phyloP scores from a whole-genome alignment of 2,888 invertebrate genomes.

The Portevinia maculata region DNA sequence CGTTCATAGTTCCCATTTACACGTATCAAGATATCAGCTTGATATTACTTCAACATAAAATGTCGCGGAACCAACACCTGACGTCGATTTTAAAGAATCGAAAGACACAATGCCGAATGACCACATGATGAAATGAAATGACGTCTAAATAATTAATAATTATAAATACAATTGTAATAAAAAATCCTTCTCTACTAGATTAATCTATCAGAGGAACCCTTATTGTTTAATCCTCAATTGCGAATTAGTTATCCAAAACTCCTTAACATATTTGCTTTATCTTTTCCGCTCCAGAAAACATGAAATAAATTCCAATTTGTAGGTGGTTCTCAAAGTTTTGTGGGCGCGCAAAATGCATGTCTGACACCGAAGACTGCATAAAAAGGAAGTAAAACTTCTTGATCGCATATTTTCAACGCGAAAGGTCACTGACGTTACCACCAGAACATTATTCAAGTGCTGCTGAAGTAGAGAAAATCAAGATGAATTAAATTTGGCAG shows the following conservation, averaged over 20 bases:
- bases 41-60: too few relatives aligned
- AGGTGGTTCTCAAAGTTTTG: not conserved
- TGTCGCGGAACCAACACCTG: too few relatives aligned
- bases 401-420: conserved; percentile 36
- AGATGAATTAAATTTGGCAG: not conserved
- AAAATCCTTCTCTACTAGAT: too few relatives aligned
- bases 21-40: too few relatives aligned
- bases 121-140: too few relatives aligned
- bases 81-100: too few relatives aligned
- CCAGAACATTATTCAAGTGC: conserved; percentile 11
- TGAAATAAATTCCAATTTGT: conserved; percentile 30
- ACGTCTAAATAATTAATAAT: too few relatives aligned
- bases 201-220: too few relatives aligned
- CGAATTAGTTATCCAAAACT: not conserved
- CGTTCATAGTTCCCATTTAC: too few relatives aligned
- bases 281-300: conserved; percentile 27
- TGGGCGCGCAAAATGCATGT: conserved; percentile 15
- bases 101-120: too few relatives aligned
- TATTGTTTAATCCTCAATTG: too few relatives aligned
- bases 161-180: too few relatives aligned
- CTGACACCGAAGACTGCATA: not conserved
- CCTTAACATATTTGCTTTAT: not conserved
- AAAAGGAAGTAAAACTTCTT: conserved; percentile 19
- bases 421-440: conserved; percentile 45
- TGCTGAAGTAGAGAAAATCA: not conserved